phyloP scores from a whole-genome alignment of 92 coral and sea anemone species.

The Bergia puertoricense region DNA sequence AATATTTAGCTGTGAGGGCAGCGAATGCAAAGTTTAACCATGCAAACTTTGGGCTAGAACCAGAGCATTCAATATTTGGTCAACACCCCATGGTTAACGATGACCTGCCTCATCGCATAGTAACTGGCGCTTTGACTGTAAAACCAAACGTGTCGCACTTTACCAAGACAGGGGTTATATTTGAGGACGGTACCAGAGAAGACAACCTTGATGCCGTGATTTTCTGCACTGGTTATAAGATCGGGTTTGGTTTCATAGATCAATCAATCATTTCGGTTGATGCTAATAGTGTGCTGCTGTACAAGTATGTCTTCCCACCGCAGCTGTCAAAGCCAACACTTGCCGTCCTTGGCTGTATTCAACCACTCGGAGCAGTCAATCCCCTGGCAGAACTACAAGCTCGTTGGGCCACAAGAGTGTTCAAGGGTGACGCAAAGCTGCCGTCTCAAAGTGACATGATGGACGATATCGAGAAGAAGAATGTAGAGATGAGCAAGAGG shows the following conservation, averaged over 20 bases:
- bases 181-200: constrained; percentile 76
- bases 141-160: constrained; percentile 83
- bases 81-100: constrained; percentile 94
- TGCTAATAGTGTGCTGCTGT: constrained; percentile 78
- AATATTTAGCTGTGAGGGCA: not conserved
- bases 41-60: constrained; percentile 58
- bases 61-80: constrained; percentile 54
- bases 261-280: constrained; percentile 65
- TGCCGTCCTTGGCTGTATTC: constrained; percentile 89
- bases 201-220: constrained; percentile 77
- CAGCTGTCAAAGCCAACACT: constrained; percentile 74
- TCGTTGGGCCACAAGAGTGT: constrained; percentile 87
- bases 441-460: constrained; percentile 70
- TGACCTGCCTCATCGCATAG: constrained; percentile 82
- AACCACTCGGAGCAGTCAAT: constrained; percentile 85
- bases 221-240: constrained; percentile 90
- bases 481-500: constrained; percentile 61
- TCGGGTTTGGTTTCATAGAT: constrained; percentile 79
- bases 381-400: constrained; percentile 88
- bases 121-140: constrained; percentile 68
- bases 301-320: constrained; percentile 91
- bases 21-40: constrained; percentile 74
- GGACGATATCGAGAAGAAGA: constrained; percentile 63
- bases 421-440: constrained; percentile 58
- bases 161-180: constrained; percentile 75